Percentiles rank a stretch among this genome's conserved stretches.
phyloP scores from a whole-genome alignment of 2,113 vertebrate species.

The Pseudorhombus dupliciocellatus region DNA sequence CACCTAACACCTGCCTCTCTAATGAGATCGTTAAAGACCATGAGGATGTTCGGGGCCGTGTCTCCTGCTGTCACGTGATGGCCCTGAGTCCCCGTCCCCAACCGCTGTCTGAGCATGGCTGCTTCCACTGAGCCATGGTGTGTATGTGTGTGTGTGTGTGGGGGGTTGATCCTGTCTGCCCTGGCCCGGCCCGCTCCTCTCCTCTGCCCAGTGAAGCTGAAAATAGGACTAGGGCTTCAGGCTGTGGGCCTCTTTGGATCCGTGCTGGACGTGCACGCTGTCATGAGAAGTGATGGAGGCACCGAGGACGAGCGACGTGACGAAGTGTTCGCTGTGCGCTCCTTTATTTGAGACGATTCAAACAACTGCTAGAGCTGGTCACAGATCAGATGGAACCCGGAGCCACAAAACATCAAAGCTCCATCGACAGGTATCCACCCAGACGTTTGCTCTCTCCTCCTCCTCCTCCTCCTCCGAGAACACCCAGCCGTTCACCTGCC shows the following conservation, averaged over 20 bases:
- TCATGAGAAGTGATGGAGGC: background rate
- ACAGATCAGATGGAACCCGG: too few relatives aligned
- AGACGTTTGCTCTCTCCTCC: too few relatives aligned
- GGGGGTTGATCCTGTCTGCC: constrained; percentile 62
- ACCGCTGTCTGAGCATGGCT: background rate
- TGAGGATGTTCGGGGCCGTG: background rate
- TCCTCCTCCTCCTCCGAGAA: too few relatives aligned
- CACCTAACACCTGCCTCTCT: background rate
- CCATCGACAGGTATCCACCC: too few relatives aligned
- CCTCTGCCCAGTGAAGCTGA: constrained; percentile 75
- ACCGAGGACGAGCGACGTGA: background rate
- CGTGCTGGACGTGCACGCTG: constrained; percentile 8
- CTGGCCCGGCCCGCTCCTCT: constrained; percentile 52
- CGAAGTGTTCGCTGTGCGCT: background rate
- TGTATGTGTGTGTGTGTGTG: constrained; percentile 1
- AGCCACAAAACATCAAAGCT: too few relatives aligned
- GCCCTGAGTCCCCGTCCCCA: background rate
- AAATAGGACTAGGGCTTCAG: constrained; percentile 72
- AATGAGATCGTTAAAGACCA: too few relatives aligned
- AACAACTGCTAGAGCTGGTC: too few relatives aligned
- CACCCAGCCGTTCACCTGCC: too few relatives aligned
- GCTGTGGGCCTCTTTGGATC: constrained; percentile 33
- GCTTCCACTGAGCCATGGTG: background rate
- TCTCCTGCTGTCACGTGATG: too few relatives aligned
- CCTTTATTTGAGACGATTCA: too few relatives aligned